Conservation (phyloP, 1,140 invertebrate species). For the Bombus turneri region DNA sequence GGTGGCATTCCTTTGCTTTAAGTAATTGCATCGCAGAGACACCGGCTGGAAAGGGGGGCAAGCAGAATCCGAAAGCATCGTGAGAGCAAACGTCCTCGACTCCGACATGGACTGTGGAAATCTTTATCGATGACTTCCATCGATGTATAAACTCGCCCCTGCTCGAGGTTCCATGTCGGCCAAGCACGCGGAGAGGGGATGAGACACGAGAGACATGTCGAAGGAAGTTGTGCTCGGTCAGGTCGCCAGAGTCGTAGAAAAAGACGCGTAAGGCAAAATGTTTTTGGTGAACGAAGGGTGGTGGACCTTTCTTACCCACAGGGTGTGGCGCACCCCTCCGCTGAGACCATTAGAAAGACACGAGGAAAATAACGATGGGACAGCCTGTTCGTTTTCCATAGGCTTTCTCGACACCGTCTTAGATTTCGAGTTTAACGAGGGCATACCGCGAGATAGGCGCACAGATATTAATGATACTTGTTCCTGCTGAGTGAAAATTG, state of each 20-base stretch:
- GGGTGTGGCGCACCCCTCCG: neutral
- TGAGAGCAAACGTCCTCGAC: neutral
- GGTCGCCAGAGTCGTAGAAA: neutral
- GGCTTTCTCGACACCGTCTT: neutral
- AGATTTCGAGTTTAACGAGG: neutral
- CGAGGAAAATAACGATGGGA: slow-evolving; percentile 56
- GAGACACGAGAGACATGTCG: neutral
- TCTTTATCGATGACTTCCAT: slow-evolving; percentile 32
- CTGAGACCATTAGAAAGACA: slow-evolving; percentile 35
- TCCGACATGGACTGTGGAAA: neutral
- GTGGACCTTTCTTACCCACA: neutral
- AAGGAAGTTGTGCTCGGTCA: neutral
- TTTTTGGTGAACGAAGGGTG: slow-evolving; percentile 26
- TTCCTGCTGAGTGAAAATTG: neutral
- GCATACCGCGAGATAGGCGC: neutral
- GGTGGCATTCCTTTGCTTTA: slow-evolving; percentile 65
- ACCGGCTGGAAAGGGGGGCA: neutral
- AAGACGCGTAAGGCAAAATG: slow-evolving; percentile 33
- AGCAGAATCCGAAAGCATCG: neutral
- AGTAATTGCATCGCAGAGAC: slow-evolving; percentile 74
- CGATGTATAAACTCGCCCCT: neutral
- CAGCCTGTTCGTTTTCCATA: slow-evolving; percentile 14
- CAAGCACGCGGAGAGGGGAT: neutral
- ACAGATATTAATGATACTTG: neutral
- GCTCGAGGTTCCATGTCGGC: neutral